phyloP scores from a whole-genome alignment of 1,140 invertebrate species.

The Sycobia sp. region DNA sequence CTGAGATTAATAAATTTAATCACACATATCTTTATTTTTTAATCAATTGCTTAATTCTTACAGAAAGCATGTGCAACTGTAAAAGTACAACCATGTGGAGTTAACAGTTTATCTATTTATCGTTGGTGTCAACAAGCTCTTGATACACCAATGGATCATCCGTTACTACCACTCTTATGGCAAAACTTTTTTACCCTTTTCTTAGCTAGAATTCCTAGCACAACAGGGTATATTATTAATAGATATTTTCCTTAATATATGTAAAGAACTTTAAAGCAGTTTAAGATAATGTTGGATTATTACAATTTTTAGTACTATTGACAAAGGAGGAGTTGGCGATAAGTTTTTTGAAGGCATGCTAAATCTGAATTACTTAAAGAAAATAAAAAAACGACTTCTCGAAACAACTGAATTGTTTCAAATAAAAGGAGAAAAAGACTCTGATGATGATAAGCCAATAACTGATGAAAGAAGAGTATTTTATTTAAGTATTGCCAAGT shows the following conservation, averaged over 20 bases:
- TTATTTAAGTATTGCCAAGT: slow-evolving; percentile 55
- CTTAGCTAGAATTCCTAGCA: slow-evolving; percentile 67
- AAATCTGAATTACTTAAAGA: slow-evolving; percentile 73
- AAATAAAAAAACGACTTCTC: slow-evolving; percentile 73
- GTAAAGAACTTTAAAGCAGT: too few relatives aligned
- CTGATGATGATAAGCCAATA: slow-evolving; percentile 52
- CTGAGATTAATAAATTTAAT: too few relatives aligned
- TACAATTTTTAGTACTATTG: slow-evolving; percentile 48
- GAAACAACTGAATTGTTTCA: slow-evolving; percentile 70
- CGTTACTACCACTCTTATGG: slow-evolving; percentile 75
- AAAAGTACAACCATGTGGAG: slow-evolving; percentile 66
- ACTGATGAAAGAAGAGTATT: slow-evolving; percentile 55
- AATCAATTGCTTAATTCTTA: slow-evolving; percentile 38
- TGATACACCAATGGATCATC: slow-evolving; percentile 74
- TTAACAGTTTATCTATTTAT: slow-evolving; percentile 72
- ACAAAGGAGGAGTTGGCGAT: slow-evolving; percentile 70
- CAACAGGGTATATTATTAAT: slow-evolving; percentile 53
- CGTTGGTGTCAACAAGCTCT: slow-evolving; percentile 79
- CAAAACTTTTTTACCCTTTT: slow-evolving; percentile 82
- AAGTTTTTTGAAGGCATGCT: slow-evolving; percentile 79
- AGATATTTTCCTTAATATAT: background rate
- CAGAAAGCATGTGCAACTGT: slow-evolving; percentile 69
- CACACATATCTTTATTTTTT: too few relatives aligned
- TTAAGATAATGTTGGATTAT: too few relatives aligned
- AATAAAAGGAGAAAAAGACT: slow-evolving; percentile 51